Base-by-base conservation (phyloP, 2,113 vertebrate species). In the Osmerus mordax region DNA sequence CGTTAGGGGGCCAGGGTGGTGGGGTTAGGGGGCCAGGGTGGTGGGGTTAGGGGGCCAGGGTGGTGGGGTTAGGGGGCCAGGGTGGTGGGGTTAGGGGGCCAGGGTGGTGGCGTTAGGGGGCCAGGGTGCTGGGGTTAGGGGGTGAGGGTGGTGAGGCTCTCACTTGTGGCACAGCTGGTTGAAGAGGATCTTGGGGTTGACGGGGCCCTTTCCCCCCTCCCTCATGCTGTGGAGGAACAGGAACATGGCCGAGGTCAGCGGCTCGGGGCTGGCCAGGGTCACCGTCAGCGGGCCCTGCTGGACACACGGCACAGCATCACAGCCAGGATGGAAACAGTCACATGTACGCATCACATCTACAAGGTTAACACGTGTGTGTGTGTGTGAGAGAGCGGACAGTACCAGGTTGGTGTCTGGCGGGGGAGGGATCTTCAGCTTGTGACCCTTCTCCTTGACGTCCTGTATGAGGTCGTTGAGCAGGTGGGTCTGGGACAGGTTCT, bases 111-210 rank as follows among this genome's bases (percentile, higher is more conserved):
- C 16, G 14, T 4, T 56, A 15, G 53, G 3, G 53, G 12, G 11
- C 8, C 3, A 18, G 54, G 14, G 54, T 56, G 54, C 16, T 56
- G 54, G 3, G 54, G 14, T 4, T 56, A 18, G 54, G 14, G 68
- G 29, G 14, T 32, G 9, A 19, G 12, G 13, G 54, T 56, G 54
- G 14, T 3, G 3, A 53, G 19, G 29, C 56, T 83, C 95, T 73
- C 93, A 99, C 97, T 98, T 98, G 79, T 97, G 97, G 85, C 97
- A 99, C 75, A 99, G 95, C 84, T 98, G 97, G 87, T 92, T 97
- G 86, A 98, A 99, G 69, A 99, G 94, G 67, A 95, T 87, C 90
- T 97, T 99, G 70, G 97, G 96, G 83, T 94, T 96, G 80, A 98
- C 86, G 0, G 96, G 94, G 72, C 95, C 95, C 90, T 93, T 97